Base-by-base conservation (phyloP, 2,797 vertebrate genomes). In the Enteromius paludinosus region DNA sequence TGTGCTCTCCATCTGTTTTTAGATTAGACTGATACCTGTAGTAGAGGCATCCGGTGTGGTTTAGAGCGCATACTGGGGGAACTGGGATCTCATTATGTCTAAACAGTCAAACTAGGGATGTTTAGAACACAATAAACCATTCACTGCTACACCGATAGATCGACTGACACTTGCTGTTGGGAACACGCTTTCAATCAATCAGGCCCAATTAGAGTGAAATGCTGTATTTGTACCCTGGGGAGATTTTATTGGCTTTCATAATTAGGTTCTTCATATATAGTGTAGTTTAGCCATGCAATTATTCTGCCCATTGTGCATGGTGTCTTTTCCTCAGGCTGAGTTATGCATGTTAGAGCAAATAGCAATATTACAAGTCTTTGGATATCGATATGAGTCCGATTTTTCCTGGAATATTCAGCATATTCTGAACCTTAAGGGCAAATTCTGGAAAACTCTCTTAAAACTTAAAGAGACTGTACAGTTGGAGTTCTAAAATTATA, bases 1-100 rank as follows among this genome's bases (percentile, higher is more conserved):
- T 93, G 91, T 84, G 91, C 81, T 3, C 80, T 87, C 90, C 92
- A 91, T 94, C 93, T 94, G 93, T 82, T 92, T 85, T 87, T 80
- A 83, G 59, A 88, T 85, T 79, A 76, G 85, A 89, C 43, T 52
- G 84, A 89, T 87, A 89, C 78, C 61, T 91, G 86, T 85, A 85
- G 90, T 82, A 78, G 69, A 83, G 87, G 73, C 25, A 47, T 85
- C 65, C 78, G 65, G 78, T 71, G 64, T 47, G 64, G 54, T 47
- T 47, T 75, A 73, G 18, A 81, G 66, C 73, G 1, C 69, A 70
- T 64, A 70, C 69, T 85, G 69, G 73, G 41, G 62, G 65, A 74
- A 72, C 77, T 62, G 76, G 73, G 62, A 75, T 69, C 66, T 85
- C 64, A 56, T 78, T 84, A 84, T 70, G 49, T 61, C 81, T 85